These are phyloP conservation scores for Prolemur simus DNA, from an alignment of 2,113 vertebrate genomes.

Conservation along the genomic window DNA sequence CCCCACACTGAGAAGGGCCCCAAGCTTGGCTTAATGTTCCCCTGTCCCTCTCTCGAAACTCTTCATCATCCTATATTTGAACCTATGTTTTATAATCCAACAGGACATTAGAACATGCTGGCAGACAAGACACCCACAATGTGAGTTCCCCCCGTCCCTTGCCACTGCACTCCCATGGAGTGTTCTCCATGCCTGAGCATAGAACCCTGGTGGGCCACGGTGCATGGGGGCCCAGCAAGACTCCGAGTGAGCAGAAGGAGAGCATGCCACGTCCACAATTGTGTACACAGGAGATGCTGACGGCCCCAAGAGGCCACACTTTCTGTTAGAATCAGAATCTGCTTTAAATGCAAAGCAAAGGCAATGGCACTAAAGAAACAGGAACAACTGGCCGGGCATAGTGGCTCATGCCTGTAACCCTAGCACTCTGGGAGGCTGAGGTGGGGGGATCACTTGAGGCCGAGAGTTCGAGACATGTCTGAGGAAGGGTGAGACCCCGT, in stretches of 20 bases:
- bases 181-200: too few species aligned
- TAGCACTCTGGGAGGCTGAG: too few species aligned
- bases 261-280: rapidly evolving
- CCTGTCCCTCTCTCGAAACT: background rate
- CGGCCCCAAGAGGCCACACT: rapidly evolving
- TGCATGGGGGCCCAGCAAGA: rapidly evolving
- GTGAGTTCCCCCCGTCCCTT: background rate
- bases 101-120: background rate
- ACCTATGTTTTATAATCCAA: background rate
- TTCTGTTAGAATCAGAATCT: background rate
- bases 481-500: too few species aligned
- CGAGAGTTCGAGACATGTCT: too few species aligned
- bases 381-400: background rate
- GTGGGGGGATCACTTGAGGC: too few species aligned
- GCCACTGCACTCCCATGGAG: background rate
- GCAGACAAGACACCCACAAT: background rate
- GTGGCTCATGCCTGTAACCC: too few species aligned
- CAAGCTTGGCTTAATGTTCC: background rate
- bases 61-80: background rate
- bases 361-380: background rate
- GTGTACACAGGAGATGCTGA: background rate
- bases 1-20: background rate
- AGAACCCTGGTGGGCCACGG: background rate
- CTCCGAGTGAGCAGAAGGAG: background rate
- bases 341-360: background rate